These are phyloP conservation scores for Drosophila miranda DNA, from an alignment of 1,140 invertebrate species.

Conservation along the genomic window DNA sequence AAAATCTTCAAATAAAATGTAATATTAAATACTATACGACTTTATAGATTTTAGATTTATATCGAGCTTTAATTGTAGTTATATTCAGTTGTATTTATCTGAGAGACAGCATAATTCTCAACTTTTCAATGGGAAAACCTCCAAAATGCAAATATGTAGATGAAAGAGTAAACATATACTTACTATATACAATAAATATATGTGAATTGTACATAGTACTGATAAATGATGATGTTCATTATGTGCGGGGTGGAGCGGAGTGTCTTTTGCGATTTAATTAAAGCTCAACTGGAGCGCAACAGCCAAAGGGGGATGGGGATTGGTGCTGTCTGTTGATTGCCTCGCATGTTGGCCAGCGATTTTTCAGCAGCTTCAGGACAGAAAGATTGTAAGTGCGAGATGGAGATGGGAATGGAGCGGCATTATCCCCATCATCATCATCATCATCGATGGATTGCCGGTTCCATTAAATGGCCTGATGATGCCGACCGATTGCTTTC, in stretches of 20 bases:
- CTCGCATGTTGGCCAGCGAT: conserved; percentile 48
- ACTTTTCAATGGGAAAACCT: too few species aligned
- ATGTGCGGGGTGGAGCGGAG: conserved; percentile 60
- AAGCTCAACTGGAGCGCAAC: conserved; percentile 41
- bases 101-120: too few species aligned
- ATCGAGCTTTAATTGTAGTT: too few species aligned
- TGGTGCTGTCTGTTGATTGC: conserved; percentile 15
- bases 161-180: too few species aligned
- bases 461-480: conserved; percentile 57
- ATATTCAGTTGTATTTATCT: too few species aligned
- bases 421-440: conserved; percentile 10
- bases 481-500: conserved; percentile 44
- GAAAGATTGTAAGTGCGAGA: neutral
- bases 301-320: neutral
- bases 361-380: conserved; percentile 27
- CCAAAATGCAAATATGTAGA: too few species aligned
- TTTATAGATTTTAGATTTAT: neutral
- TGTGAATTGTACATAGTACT: conserved; percentile 1
- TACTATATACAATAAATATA: neutral
- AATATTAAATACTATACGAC: neutral
- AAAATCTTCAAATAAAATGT: neutral
- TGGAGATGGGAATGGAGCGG: neutral
- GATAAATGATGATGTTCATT: conserved; percentile 74
- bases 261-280: conserved; percentile 77
- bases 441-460: conserved; percentile 73